Evolutionary conservation across 2,113 vertebrate species (phyloP).

Genomic region (Trogon melanurus): DNA sequence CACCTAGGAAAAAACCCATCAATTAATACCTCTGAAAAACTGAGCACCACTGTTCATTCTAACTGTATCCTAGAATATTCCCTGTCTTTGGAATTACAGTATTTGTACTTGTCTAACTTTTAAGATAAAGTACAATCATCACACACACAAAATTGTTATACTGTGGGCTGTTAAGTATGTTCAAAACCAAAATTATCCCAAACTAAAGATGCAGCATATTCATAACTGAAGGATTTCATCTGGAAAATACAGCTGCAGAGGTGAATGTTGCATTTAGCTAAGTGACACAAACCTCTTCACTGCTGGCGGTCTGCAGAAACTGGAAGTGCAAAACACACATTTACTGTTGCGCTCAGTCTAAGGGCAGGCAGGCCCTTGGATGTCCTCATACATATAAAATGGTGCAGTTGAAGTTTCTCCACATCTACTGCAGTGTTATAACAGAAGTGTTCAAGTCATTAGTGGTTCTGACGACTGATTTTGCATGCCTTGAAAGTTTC

Average conservation of each 20-base stretch:
- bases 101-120: background rate
- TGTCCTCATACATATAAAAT: background rate
- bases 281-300: background rate
- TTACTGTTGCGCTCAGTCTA: background rate
- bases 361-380: background rate
- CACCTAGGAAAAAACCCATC: slow-evolving; percentile 54
- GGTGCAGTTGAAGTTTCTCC: background rate
- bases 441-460: background rate
- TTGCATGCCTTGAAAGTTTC: background rate
- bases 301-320: background rate
- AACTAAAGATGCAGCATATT: background rate
- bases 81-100: background rate
- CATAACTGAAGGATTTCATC: background rate
- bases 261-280: background rate
- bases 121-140: background rate
- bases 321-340: background rate
- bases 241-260: background rate
- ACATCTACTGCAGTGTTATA: background rate
- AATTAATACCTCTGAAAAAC: background rate
- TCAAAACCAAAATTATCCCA: background rate
- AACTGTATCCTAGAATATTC: background rate
- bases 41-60: background rate
- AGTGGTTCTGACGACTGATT: background rate
- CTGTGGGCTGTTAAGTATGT: background rate
- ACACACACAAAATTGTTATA: background rate